Percentiles rank a stretch among this genome's conserved stretches.
These are phyloP conservation scores for Tineola bisselliella DNA, from an alignment of 2,888 invertebrate genomes.

Conservation along the genomic window DNA sequence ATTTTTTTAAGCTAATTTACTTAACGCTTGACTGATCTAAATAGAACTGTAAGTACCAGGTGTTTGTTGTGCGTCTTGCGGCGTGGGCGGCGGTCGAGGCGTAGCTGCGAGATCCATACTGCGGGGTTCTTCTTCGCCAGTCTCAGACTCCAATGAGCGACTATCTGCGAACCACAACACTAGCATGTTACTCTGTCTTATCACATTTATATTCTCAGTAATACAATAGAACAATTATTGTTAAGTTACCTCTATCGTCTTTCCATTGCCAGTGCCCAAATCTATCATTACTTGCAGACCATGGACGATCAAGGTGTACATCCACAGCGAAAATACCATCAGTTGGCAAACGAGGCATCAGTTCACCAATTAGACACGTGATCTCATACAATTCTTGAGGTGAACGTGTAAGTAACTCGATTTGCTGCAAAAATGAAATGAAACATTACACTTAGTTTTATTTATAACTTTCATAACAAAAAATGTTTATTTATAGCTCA, in stretches of 20 bases:
- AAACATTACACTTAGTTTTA: too few relatives aligned
- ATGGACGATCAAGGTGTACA: conserved; percentile 81
- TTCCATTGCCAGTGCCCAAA: conserved; percentile 97
- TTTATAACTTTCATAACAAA: too few relatives aligned
- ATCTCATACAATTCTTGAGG: conserved; percentile 98
- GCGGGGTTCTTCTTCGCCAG: conserved; percentile 95
- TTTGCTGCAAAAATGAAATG: conserved; percentile 48
- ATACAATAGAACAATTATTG: too few relatives aligned
- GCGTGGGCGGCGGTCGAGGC: conserved; percentile 93
- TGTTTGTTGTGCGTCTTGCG: conserved; percentile 92
- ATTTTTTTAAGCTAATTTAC: background rate
- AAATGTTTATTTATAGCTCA: too few relatives aligned
- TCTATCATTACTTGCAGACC: conserved; percentile 81
- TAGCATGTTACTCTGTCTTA: too few relatives aligned
- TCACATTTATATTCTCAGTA: too few relatives aligned
- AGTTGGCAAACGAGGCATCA: conserved; percentile 94
- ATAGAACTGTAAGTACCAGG: conserved; percentile 84
- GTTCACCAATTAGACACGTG: conserved; percentile 94
- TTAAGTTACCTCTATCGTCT: conserved; percentile 93
- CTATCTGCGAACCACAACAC: too few relatives aligned
- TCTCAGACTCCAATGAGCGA: conserved; percentile 91
- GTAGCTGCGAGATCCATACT: conserved; percentile 50
- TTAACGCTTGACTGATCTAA: background rate
- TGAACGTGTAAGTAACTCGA: conserved; percentile 88
- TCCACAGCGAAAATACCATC: conserved; percentile 97